A percentile compares a stretch with the other conserved stretches of the same genome.
phyloP scores from a whole-genome alignment of 1,140 invertebrate species.

The Phymastichus coffea region DNA sequence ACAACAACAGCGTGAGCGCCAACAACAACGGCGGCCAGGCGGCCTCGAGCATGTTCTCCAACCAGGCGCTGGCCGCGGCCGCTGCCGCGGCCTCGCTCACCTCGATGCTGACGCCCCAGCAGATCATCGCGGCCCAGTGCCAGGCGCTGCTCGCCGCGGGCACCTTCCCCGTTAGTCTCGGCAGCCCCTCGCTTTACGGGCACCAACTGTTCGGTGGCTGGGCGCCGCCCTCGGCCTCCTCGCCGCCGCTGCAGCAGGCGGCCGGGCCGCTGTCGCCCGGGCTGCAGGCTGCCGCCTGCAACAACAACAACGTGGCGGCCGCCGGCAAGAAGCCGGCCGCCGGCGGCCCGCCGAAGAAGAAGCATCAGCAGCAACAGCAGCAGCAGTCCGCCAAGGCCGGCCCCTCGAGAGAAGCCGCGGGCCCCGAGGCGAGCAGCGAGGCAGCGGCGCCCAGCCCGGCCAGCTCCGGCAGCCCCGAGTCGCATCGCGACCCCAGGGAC shows the following conservation, averaged over 20 bases:
- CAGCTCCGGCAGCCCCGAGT: conserved; percentile 49
- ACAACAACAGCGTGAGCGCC: conserved; percentile 24
- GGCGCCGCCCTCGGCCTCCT: conserved; percentile 41
- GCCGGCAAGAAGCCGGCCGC: conserved; percentile 42
- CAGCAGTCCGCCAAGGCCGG: neutral
- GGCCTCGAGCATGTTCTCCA: neutral
- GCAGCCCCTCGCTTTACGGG: conserved; percentile 42
- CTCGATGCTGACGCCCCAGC: conserved; percentile 57
- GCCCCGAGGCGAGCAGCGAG: conserved; percentile 44
- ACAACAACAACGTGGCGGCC: conserved; percentile 47
- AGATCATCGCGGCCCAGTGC: conserved; percentile 57
- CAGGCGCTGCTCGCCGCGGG: conserved; percentile 56
- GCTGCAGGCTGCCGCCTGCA: conserved; percentile 29
- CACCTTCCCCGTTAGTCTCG: neutral
- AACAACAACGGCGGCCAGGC: neutral
- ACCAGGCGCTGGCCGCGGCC: conserved; percentile 29
- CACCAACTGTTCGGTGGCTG: conserved; percentile 58
- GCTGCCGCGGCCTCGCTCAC: conserved; percentile 50
- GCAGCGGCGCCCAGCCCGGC: conserved; percentile 35
- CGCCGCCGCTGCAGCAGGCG: conserved; percentile 44
- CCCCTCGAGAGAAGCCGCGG: conserved; percentile 40
- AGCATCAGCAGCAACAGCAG: no score
- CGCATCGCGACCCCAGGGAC: conserved; percentile 66
- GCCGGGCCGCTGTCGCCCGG: conserved; percentile 45
- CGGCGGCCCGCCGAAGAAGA: conserved; percentile 1